Conservation (phyloP, 2,113 vertebrate genomes). For the Nycticorax nycticorax region DNA sequence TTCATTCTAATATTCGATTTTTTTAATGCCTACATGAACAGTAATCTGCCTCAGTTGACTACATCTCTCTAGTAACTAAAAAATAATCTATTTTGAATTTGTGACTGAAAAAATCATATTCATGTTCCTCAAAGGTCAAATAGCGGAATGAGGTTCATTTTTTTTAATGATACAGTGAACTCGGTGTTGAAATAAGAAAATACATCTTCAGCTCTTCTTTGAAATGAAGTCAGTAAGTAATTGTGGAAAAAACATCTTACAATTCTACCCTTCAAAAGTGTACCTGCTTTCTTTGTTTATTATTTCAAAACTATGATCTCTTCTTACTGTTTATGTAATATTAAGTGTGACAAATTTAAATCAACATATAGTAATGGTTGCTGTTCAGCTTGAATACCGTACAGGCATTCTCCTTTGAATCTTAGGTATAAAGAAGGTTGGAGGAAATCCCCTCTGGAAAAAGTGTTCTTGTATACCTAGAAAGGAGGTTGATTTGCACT, state of each 20-base stretch:
- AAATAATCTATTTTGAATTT: neutral
- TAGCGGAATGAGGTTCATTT: neutral
- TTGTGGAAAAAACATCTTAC: neutral
- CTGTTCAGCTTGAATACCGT: neutral
- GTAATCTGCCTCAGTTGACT: neutral
- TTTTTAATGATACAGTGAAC: neutral
- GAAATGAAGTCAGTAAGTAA: neutral
- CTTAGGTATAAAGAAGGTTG: neutral
- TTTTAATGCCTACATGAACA: neutral
- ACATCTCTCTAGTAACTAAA: neutral
- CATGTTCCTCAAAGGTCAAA: neutral
- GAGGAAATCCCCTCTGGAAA: neutral
- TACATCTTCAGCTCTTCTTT: neutral
- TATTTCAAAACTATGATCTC: neutral
- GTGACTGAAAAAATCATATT: neutral
- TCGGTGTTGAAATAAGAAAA: neutral
- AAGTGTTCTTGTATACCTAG: neutral
- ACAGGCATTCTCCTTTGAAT: neutral
- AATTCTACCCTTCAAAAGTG: neutral
- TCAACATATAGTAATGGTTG: neutral
- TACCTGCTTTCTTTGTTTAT: neutral
- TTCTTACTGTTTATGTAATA: neutral
- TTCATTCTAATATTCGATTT: neutral
- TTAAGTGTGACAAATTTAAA: neutral
- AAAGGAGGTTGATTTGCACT: neutral